phyloP scores from a whole-genome alignment of 2,888 invertebrate species.

The Drosophila macrospina region DNA sequence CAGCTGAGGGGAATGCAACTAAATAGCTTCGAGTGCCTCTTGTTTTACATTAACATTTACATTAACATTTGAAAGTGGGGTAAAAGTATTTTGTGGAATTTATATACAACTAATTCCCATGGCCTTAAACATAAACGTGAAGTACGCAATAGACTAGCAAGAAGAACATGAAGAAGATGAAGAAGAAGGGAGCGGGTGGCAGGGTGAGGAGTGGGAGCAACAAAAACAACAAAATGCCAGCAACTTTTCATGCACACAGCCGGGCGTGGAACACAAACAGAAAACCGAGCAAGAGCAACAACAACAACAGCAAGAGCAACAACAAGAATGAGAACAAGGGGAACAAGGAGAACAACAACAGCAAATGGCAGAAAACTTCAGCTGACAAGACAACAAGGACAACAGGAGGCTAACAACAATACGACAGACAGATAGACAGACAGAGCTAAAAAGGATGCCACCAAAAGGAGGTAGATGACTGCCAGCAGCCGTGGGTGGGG shows the following conservation, averaged over 20 bases:
- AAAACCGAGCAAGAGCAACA: slow-evolving; percentile 49
- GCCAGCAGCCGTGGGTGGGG: background rate
- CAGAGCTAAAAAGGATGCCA: slow-evolving; percentile 15
- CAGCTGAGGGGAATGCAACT: too few relatives aligned
- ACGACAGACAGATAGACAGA: slow-evolving; percentile 3
- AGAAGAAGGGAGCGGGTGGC: background rate
- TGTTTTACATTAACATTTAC: slow-evolving; percentile 31
- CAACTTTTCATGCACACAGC: slow-evolving; percentile 62
- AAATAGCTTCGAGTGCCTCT: too few relatives aligned
- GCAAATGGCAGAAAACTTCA: slow-evolving; percentile 64
- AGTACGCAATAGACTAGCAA: slow-evolving; percentile 15
- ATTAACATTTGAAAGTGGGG: slow-evolving; percentile 34
- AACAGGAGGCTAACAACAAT: slow-evolving; percentile 62
- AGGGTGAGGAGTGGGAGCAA: background rate
- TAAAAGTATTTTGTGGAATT: slow-evolving; percentile 39
- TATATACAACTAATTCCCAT: slow-evolving; percentile 61
- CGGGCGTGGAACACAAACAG: slow-evolving; percentile 59
- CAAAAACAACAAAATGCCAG: slow-evolving; percentile 48
- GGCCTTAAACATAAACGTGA: slow-evolving; percentile 42
- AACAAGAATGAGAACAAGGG: slow-evolving; percentile 46
- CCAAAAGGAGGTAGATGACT: slow-evolving; percentile 22
- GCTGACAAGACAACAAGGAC: slow-evolving; percentile 76
- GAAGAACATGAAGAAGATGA: slow-evolving; percentile 14
- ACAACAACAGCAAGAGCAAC: slow-evolving; percentile 67
- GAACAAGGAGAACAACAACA: slow-evolving; percentile 45